Conservation (phyloP, 2,888 invertebrate species). For the Cordilura impudica region DNA sequence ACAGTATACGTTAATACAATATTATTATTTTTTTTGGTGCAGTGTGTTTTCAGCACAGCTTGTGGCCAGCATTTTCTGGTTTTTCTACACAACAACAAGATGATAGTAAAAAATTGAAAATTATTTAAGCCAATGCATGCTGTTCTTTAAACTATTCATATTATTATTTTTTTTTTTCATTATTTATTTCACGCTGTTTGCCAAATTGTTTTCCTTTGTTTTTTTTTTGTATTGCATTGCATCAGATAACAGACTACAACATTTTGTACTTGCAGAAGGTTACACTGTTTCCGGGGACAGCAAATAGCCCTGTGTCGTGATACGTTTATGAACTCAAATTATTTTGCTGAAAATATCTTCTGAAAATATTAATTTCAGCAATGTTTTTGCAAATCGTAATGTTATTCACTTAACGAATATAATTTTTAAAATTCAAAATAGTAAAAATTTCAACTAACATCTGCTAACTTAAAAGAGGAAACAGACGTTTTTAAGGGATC, state of each 20-base stretch:
- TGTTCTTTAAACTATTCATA: constrained; percentile 40
- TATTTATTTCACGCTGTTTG: constrained; percentile 55
- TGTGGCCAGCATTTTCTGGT: constrained; percentile 48
- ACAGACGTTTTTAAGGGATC: too few relatives aligned
- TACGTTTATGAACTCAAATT: too few relatives aligned
- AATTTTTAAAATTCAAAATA: too few relatives aligned
- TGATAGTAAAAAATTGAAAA: constrained; percentile 53
- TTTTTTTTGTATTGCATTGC: constrained; percentile 29
- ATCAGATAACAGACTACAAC: constrained; percentile 50
- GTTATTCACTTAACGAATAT: too few relatives aligned
- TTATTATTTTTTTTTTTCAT: constrained; percentile 5
- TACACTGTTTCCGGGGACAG: constrained; percentile 46
- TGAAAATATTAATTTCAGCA: too few relatives aligned
- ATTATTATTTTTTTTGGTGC: constrained; percentile 3
- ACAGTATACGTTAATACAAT: constrained; percentile 30
- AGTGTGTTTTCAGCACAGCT: constrained; percentile 36
- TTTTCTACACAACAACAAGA: constrained; percentile 21
- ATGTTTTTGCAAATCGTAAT: too few relatives aligned
- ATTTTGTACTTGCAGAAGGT: constrained; percentile 32
- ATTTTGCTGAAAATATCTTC: too few relatives aligned
- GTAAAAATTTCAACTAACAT: too few relatives aligned
- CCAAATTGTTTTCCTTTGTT: constrained; percentile 51
- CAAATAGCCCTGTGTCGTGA: too few relatives aligned
- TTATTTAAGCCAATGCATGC: constrained; percentile 42
- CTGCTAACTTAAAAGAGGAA: too few relatives aligned